Base-by-base conservation (phyloP, 2,888 invertebrate genomes). In the Chymomyza caudatula region DNA sequence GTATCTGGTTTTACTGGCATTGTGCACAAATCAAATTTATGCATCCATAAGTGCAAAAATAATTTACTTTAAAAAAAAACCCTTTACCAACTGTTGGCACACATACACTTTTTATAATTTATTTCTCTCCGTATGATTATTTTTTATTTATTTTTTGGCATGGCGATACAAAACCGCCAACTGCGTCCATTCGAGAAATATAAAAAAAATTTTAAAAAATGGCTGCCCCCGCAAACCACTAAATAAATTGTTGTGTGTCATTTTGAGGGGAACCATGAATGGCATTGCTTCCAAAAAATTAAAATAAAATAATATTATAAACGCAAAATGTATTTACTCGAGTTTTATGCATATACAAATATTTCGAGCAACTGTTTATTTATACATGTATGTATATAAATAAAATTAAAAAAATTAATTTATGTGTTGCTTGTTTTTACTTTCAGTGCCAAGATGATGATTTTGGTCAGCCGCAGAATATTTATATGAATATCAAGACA, bases 401-500 rank as follows among this genome's bases (percentile, higher is more conserved):
- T n/a, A 17, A 47, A n/a, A 2, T 47, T 17, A 15, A 47, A 5
- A 47, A 17, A 47, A n/a, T 17, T 15, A 4, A 1, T 47, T 47
- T 8, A 47, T 17, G n/a, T 47, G 19, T 5, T 47, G 19, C 17
- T 17, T 17, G 6, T 47, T 6, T 19, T 47, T 47, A n/a, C n/a
- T 17, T 1, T 15, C 5, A 13, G 5, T 19, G 25, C 25, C 25
- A 11, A 11, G 29, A 4, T 37, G 29, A 37, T 37, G 11, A 71
- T 77, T 77, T 77, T 76, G 77, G 77, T 71, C 63, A 79, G 77
- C 78, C 78, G 53, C 78, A 83, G n/a, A 72, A 71, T 74, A 82
- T 82, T 77, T 37, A 37, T 37, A 13, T 37, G 29, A 61, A 64
- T 60, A 72, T 65, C 69, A 67, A 47, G 51, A 63, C 56, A 52